These are phyloP conservation scores for Myotis myotis DNA, from an alignment of 2,797 vertebrate species.

Conservation along the genomic window DNA sequence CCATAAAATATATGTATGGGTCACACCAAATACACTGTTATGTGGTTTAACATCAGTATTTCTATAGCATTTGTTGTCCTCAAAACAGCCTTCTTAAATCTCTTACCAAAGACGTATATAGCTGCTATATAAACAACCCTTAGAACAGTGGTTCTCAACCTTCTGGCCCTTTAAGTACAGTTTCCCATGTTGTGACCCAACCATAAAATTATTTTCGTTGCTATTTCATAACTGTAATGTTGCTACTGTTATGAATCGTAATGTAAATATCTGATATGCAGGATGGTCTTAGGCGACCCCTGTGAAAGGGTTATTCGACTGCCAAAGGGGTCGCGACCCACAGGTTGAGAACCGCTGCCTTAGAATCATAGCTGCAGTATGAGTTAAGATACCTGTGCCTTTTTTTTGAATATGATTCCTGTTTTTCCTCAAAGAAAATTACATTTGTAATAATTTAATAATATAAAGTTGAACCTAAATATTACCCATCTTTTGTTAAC, in stretches of 20 bases:
- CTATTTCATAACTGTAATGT: no score
- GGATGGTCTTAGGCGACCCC: no score
- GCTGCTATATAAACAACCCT: neutral
- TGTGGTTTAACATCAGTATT: neutral
- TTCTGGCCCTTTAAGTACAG: no score
- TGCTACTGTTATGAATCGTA: no score
- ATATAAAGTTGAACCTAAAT: neutral
- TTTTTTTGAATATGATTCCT: neutral
- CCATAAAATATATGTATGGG: neutral
- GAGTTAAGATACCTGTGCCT: neutral
- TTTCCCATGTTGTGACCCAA: no score
- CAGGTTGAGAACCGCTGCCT: neutral
- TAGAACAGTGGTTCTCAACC: neutral
- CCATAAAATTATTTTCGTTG: no score
- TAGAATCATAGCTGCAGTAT: neutral
- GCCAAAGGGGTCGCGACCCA: no score
- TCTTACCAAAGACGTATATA: neutral
- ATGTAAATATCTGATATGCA: no score
- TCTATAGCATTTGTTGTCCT: constrained; percentile 7
- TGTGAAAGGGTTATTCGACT: no score
- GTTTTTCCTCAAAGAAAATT: neutral
- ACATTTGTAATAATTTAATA: constrained; percentile 12
- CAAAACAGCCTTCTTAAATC: constrained; percentile 8
- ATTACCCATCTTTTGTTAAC: neutral
- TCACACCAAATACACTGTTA: neutral